Conservation (phyloP, 2,888 invertebrate species). For the Cremastinae sp. region DNA sequence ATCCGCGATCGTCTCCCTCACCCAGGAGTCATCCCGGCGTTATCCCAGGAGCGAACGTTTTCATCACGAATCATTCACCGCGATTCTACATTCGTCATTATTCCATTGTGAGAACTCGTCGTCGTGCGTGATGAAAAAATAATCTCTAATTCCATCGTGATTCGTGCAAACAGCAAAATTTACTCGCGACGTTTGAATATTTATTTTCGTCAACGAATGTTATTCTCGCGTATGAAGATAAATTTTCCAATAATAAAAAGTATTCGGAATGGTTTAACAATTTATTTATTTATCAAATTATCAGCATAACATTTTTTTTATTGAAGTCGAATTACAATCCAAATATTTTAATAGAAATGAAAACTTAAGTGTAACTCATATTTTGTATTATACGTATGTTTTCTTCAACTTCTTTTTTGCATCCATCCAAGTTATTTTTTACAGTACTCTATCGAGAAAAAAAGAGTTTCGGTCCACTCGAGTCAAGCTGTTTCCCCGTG, state of each 20-base stretch:
- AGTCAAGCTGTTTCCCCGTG: constrained; percentile 77
- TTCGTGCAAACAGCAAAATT: no score
- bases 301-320: no score
- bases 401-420: constrained; percentile 16
- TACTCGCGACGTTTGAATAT: no score
- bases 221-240: no score
- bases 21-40: constrained; percentile 51
- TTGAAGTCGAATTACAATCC: no score
- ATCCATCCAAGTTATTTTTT: constrained; percentile 22
- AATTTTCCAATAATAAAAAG: no score
- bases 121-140: constrained; percentile 24
- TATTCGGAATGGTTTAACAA: no score
- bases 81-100: constrained; percentile 61
- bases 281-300: no score
- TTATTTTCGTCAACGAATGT: no score
- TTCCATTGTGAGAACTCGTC: constrained; percentile 62
- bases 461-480: constrained; percentile 72
- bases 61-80: constrained; percentile 35
- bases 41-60: constrained; percentile 62
- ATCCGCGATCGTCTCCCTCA: constrained; percentile 69
- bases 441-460: constrained; percentile 45
- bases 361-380: no score
- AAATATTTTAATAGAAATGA: no score
- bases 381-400: constrained; percentile 37
- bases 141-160: constrained; percentile 17